These are phyloP conservation scores for Pachliopta kotzebuea DNA, from an alignment of 2,888 invertebrate species.

Conservation along the genomic window DNA sequence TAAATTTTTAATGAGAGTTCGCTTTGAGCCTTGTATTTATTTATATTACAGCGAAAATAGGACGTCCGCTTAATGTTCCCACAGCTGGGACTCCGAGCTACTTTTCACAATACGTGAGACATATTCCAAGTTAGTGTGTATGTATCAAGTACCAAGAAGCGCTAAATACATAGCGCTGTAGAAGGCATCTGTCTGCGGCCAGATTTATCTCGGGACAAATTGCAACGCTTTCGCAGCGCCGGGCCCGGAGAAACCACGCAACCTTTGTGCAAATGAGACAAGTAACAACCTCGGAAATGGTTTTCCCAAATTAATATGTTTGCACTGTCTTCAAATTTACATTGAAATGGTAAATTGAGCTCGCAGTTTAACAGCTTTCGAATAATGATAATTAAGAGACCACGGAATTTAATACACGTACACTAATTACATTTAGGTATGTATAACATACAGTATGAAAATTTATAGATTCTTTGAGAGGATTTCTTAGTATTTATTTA, in stretches of 20 bases:
- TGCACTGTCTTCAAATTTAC: slow-evolving; percentile 43
- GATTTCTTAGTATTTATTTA: too few species aligned
- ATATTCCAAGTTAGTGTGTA: slow-evolving; percentile 17
- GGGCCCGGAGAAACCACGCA: slow-evolving; percentile 29
- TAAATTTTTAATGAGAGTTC: too few species aligned
- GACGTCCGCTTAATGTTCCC: too few species aligned
- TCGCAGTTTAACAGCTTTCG: neutral
- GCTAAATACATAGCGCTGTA: slow-evolving; percentile 49
- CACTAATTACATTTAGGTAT: too few species aligned
- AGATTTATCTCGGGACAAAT: slow-evolving; percentile 74
- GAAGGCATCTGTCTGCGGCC: slow-evolving; percentile 68
- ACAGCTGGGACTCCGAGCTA: too few species aligned
- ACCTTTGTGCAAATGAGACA: slow-evolving; percentile 49
- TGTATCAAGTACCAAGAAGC: slow-evolving; percentile 37
- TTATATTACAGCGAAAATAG: too few species aligned
- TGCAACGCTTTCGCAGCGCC: slow-evolving; percentile 46
- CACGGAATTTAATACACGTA: too few species aligned
- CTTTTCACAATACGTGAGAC: too few species aligned
- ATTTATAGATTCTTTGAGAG: too few species aligned
- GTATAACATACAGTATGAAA: too few species aligned
- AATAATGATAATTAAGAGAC: neutral
- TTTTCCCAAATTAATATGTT: slow-evolving; percentile 63
- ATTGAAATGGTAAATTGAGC: slow-evolving; percentile 26
- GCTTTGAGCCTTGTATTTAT: too few species aligned
- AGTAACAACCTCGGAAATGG: slow-evolving; percentile 60